Evolutionary conservation across 2,797 vertebrate genomes (phyloP).

Genomic region (Tokudaia tokunoshimensis): DNA sequence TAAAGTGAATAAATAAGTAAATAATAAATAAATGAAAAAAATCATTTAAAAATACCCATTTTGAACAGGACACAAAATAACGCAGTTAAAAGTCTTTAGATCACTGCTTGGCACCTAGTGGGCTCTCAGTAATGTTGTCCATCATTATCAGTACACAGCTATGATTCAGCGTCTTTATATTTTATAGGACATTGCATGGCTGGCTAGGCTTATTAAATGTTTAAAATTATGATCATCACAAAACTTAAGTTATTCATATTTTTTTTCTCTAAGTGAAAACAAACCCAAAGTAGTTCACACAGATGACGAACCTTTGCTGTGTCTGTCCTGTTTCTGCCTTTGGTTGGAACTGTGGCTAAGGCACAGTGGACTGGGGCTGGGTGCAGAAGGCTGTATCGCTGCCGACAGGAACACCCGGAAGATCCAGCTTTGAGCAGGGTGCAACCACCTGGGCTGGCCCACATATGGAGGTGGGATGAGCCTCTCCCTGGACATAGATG

Average conservation of each 20-base stretch:
- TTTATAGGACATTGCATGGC: background rate
- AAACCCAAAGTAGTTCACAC: background rate
- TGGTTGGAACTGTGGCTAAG: background rate
- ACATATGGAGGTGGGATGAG: background rate
- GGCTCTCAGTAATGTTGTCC: background rate
- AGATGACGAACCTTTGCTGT: background rate
- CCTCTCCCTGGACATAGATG: background rate
- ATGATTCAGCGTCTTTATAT: background rate
- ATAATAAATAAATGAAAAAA: too few species aligned
- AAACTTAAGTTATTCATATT: background rate
- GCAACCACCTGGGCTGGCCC: background rate
- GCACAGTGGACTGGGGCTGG: background rate
- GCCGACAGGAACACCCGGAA: background rate
- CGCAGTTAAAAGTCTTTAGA: background rate
- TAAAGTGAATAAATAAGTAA: too few species aligned
- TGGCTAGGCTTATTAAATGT: background rate
- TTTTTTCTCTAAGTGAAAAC: background rate
- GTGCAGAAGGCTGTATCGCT: background rate
- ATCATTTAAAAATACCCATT: background rate
- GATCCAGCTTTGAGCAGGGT: background rate
- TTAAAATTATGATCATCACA: slow-evolving; percentile 25
- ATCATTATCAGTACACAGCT: background rate
- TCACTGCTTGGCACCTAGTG: too few species aligned
- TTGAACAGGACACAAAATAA: background rate
- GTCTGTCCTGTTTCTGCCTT: background rate